phyloP scores from a whole-genome alignment of 2,113 vertebrate species.

The Dromas ardeola region DNA sequence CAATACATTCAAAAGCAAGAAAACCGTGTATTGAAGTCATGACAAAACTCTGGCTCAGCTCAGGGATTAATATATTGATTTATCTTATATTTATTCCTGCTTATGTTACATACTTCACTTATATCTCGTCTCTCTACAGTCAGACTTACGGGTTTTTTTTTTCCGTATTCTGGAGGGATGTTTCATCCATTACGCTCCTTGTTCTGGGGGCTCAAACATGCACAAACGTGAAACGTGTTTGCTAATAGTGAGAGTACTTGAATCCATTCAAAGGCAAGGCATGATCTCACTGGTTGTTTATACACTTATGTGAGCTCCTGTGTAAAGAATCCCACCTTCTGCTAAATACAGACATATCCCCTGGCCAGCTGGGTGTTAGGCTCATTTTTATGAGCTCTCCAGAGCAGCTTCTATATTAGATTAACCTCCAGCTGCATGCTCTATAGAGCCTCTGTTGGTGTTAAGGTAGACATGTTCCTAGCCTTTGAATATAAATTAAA shows the following conservation, averaged over 20 bases:
- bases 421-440: neutral
- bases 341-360: neutral
- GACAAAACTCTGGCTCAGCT: neutral
- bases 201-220: neutral
- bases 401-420: neutral
- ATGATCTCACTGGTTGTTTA: neutral
- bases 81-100: neutral
- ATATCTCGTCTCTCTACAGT: neutral
- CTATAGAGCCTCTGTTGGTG: neutral
- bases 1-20: neutral
- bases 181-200: neutral
- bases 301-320: neutral
- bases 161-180: neutral
- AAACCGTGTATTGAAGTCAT: neutral
- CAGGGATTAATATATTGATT: neutral
- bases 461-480: fast-evolving
- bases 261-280: neutral
- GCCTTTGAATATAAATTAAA: neutral
- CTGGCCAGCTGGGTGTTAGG: neutral
- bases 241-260: neutral
- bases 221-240: neutral
- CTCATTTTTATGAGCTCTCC: neutral
- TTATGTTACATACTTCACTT: neutral
- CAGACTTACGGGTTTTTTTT: neutral
- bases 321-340: neutral